Percentiles rank a stretch among this genome's conserved stretches.
Conservation (phyloP, 53 echinoderm and acorn worm genomes). For the Echinarachnius parma region DNA sequence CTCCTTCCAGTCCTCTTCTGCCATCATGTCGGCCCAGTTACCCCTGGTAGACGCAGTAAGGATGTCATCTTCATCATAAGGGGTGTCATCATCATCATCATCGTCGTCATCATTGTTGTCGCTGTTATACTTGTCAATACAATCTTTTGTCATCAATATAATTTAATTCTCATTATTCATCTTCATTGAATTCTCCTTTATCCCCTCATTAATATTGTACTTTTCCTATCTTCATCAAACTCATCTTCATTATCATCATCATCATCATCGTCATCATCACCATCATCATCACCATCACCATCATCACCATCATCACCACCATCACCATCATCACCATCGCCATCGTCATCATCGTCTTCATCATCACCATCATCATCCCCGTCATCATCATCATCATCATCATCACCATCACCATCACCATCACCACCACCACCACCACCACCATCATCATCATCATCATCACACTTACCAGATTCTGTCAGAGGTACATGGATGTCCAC, state of each 20-base stretch:
- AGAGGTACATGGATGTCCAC: conserved; percentile 81
- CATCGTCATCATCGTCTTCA: background rate
- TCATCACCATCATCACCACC: background rate
- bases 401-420: background rate
- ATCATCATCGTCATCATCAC: no score
- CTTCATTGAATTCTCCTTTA: no score
- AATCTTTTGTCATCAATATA: no score
- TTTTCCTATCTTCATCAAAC: no score
- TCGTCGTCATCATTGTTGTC: no score
- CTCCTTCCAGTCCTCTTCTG: conserved; percentile 78
- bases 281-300: no score
- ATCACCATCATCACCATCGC: background rate
- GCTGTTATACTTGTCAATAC: no score
- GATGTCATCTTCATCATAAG: background rate
- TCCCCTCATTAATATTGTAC: no score
- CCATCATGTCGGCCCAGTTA: conserved; percentile 68
- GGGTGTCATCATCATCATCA: background rate
- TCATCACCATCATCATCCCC: conserved; percentile 6
- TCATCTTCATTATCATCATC: no score
- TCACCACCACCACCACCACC: conserved; percentile 3
- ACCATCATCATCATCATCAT: background rate
- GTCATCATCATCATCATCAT: background rate
- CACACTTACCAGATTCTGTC: no score
- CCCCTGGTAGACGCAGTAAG: no score
- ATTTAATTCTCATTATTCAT: no score